Evolutionary conservation across 2,888 invertebrate genomes (phyloP), one percentile per base, ranked within the genome.

Genomic region (Escarpia spicata): DNA sequence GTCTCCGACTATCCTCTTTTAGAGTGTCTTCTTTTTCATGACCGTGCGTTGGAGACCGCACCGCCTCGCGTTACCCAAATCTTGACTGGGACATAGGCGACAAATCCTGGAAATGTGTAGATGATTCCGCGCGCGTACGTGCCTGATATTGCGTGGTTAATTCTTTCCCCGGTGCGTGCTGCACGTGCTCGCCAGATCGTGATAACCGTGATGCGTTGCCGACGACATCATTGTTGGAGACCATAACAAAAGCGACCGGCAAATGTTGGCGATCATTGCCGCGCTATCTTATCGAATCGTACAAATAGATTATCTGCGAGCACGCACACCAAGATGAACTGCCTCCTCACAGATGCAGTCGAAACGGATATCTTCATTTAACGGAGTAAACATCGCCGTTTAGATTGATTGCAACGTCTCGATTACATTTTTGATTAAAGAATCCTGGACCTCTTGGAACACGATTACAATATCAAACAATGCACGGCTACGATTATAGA

Each of bases 351-450:
- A n/a, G 6, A 26, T 26, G 75, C 26, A 75, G n/a, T 26, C 75
- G 75, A 75, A 75, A 75, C 75, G 75, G 75, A 75, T 75, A 75
- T 26, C 75, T 75, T 75, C n/a, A 75, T 75, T 75, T 75, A 26
- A 26, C 75, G 75, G 26, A 75, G 75, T 15, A 26, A 26, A 75
- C 75, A 75, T 75, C n/a, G 75, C 75, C 75, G 75, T 75, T 75
- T 19, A 26, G 75, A 26, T 75, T 75, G 19, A 75, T 75, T 75
- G 75, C 75, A 75, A 6, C 75, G n/a, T 75, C 75, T 75, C 75
- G 26, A 26, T 75, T 75, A 26, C 75, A 26, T 75, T n/a, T 75
- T 75, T 75, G 75, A 75, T 75, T 75, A 75, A 75, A 75, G 75
- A 15, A 75, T 19, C 75, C 75, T 19, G n/a, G 75, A 4, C 75